Evolutionary conservation across 2,888 invertebrate species (phyloP), one percentile per base, ranked within the genome.

Genomic region (Acrobasis repandana): DNA sequence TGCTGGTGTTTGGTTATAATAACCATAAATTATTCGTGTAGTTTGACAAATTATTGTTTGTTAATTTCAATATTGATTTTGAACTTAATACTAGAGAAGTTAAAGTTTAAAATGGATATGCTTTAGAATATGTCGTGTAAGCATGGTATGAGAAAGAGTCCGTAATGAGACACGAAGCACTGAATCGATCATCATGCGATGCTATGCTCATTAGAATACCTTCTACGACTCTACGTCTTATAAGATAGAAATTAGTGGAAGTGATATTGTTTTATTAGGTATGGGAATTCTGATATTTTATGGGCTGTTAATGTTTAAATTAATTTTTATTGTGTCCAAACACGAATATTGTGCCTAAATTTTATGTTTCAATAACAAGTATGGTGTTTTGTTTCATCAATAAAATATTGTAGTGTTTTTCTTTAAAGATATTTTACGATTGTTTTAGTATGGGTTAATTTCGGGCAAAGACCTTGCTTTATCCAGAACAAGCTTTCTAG

Each of bases 1-100:
- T 74, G 70, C 74, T 74, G 74, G 70, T 78, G 79, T 79, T 79
- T 76, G 75, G 73, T 76, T 78, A 78, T 80, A 82, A 80, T 82
- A 79, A 77, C 73, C 79, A 82, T 84, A 85, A 80, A 81, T 83
- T 80, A 82, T 78, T 72, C 70, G 62, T 66, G 56, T 65, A 54
- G 56, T 63, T 49, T 56, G 56, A 64, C 62, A 63, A 69, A 60
- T 43, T 65, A 63, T 63, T 61, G 62, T 60, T 61, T 58, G 59
- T 60, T 58, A 11, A 46, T 56, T 11, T 54, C 18, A 5, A 46
- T 28, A 54, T 14, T 58, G 2, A 67, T 61, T 67, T 61, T 65
- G 48, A 63, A 57, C 65, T 58, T 34, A 66, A 58, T 49, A 9
- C 3, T 10, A 9, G 9, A 16, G 0, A 14, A 0, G 15, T 54